Evolutionary conservation across 2,113 vertebrate species (phyloP), one percentile per base, ranked within the genome.

Genomic region (Nyctibius bracteatus): DNA sequence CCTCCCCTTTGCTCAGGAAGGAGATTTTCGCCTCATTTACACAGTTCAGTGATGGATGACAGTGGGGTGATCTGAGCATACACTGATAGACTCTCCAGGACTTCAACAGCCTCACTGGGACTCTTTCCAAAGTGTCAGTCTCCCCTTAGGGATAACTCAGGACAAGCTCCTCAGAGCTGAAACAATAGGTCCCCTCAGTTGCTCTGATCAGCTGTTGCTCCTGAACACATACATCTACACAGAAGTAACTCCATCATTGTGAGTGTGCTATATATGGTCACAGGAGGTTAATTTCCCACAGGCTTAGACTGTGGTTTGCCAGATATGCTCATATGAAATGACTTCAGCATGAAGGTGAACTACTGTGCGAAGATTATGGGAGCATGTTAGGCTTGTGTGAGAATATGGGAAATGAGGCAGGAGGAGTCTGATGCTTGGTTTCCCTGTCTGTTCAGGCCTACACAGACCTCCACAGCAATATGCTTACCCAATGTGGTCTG

Each of bases 111-210:
- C 17, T 68, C 44, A 28, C 24, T 20, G 31, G 39, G 25, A 59
- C 15, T 19, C 54, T 55, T 68, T 51, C 28, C 67, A 72, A 55
- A 67, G 10, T 18, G 11, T 10, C 55, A n/a, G 41, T 24, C 9
- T 62, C 9, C 39, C 43, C 25, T 57, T 5, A 15, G 7, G 17
- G 51, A 22, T 28, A 70, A 14, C 15, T 47, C 7, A 12, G 28
- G 54, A 28, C 25, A n/a, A 39, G 7, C 7, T 23, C 31, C 65
- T 37, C 39, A 49, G 18, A 49, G 49, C 31, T 62, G 61, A 71
- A n/a, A 25, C 27, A 33, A 11, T 1, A 17, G 0, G 12, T 61
- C 6, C 31, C 55, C 16, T 11, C 9, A 13, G 8, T 16, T 25
- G 5, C 31, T 47, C 24, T 3, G n/a, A 43, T 43, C 59, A 81